Percentiles rank a stretch among this genome's conserved stretches.
Conservation (phyloP, 2,888 invertebrate genomes). For the Atherix ibis region DNA sequence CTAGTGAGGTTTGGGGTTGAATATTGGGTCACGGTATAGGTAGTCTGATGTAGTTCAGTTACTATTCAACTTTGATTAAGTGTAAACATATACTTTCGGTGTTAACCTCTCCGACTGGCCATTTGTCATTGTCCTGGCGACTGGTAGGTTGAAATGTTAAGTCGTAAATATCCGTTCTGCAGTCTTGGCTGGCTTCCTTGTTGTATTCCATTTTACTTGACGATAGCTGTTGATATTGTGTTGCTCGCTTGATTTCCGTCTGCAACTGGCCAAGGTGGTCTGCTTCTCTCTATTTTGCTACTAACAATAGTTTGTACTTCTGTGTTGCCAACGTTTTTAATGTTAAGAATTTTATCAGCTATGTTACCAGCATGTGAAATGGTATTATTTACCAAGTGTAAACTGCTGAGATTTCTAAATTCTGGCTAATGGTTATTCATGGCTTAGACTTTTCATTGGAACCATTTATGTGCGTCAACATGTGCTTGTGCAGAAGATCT, state of each 20-base stretch:
- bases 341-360: too few species aligned
- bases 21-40: too few species aligned
- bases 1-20: too few species aligned
- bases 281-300: neutral
- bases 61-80: slow-evolving; percentile 7
- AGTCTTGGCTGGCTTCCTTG: neutral
- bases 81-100: slow-evolving; percentile 10
- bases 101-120: slow-evolving; percentile 9
- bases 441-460: slow-evolving; percentile 7
- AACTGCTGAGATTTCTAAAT: slow-evolving; percentile 10
- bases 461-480: slow-evolving; percentile 9
- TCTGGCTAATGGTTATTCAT: slow-evolving; percentile 9
- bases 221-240: slow-evolving; percentile 5
- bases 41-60: too few species aligned
- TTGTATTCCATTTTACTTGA: slow-evolving; percentile 4
- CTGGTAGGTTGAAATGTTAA: slow-evolving; percentile 9
- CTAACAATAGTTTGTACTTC: neutral
- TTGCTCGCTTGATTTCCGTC: slow-evolving; percentile 1
- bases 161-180: slow-evolving; percentile 8
- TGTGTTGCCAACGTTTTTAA: too few species aligned
- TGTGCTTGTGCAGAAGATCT: too few species aligned
- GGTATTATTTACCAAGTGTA: slow-evolving; percentile 7
- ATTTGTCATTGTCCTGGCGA: slow-evolving; percentile 10
- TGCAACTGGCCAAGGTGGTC: too few species aligned
- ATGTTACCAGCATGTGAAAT: too few species aligned